Base-by-base conservation (phyloP, 2,113 vertebrate species). In the Engraulis encrasicolus region DNA sequence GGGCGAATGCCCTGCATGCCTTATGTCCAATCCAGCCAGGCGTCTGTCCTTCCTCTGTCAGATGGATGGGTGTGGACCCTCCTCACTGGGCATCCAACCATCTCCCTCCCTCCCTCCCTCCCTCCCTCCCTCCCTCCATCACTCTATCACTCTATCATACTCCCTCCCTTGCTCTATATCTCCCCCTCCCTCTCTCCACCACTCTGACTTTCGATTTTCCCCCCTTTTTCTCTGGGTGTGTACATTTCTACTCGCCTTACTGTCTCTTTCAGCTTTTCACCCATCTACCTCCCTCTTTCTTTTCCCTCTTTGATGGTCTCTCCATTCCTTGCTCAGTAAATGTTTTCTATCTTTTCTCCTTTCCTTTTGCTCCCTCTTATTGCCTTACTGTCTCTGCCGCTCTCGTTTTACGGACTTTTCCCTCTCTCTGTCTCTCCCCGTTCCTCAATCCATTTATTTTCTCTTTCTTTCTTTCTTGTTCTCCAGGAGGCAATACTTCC, bases 11-110 rank as follows among this genome's bases (percentile, higher is more conserved):
- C n/a, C n/a, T n/a, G n/a, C n/a, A n/a, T n/a, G n/a, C n/a, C n/a
- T n/a, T n/a, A n/a, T n/a, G n/a, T n/a, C n/a, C n/a, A n/a, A n/a
- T n/a, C n/a, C n/a, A n/a, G n/a, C n/a, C n/a, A n/a, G n/a, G n/a
- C n/a, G n/a, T n/a, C n/a, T n/a, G n/a, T 27, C 58, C 27, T 14
- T 11, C 58, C 23, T 27, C 9, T 66, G 9, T 66, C 58, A 66
- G 58, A 66, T 31, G 58, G 58, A 66, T 61, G 58, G n/a, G 58
- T 61, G 58, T 61, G 58, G n/a, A 23, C 58, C 58, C 31, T 66
- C 58, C 58, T 66, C 58, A 27, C 58, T 66, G 58, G 58, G 58
- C 58, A 66, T 66, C 27, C 2, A 11, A 15, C 23, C 23, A 66
- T 66, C 6, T 66, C n/a, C 11, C 54, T 61, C 54, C 27, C n/a